These are phyloP conservation scores for Piaya cayana DNA, from an alignment of 2,113 vertebrate genomes.

Conservation along the genomic window DNA sequence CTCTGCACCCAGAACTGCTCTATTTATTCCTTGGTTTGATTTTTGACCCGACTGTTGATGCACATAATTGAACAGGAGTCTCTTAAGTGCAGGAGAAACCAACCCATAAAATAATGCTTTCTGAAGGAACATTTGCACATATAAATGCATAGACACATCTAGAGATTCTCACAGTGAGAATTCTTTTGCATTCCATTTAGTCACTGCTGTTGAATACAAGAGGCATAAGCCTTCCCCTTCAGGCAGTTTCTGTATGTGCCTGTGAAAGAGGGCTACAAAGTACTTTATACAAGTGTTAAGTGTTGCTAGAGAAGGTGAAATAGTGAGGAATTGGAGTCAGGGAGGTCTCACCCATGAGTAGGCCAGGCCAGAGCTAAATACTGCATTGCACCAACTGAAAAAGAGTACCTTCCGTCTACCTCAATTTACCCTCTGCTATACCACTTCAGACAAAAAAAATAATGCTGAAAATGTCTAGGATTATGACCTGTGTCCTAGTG, in stretches of 20 bases:
- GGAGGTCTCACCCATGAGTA: not conserved
- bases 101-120: not conserved
- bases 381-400: constrained; percentile 21
- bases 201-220: not conserved
- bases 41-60: not conserved
- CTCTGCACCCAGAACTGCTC: not conserved
- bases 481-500: not conserved
- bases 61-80: not conserved
- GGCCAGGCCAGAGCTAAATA: not conserved
- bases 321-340: not conserved
- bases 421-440: not conserved
- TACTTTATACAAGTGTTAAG: not conserved
- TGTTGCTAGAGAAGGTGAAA: not conserved
- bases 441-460: not conserved
- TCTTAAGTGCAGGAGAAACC: not conserved
- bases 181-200: not conserved
- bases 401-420: not conserved
- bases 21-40: not conserved
- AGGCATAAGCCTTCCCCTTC: not conserved
- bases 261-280: not conserved
- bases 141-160: not conserved
- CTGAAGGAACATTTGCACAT: not conserved
- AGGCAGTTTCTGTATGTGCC: not conserved
- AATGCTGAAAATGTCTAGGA: not conserved
- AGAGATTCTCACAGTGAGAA: not conserved